These are phyloP conservation scores for Elephantulus edwardii DNA, from an alignment of 2,113 vertebrate genomes.

Conservation along the genomic window DNA sequence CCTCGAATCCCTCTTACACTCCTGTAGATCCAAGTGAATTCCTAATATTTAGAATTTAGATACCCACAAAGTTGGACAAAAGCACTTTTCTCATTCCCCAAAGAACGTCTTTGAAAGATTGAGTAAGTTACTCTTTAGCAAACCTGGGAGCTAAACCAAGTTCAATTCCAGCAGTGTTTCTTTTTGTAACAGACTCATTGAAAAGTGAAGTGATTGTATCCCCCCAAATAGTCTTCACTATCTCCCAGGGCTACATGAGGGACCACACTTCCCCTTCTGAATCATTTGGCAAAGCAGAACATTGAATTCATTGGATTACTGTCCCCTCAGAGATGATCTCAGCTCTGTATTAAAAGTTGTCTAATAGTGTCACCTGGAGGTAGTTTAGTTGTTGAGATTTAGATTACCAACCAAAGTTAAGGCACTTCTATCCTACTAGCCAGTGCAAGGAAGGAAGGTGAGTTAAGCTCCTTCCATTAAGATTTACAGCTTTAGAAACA, in stretches of 20 bases:
- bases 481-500: too few species aligned
- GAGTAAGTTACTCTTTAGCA: rapidly evolving
- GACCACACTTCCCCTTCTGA: neutral
- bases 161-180: neutral
- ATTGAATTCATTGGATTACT: neutral
- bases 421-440: too few species aligned
- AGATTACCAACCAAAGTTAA: too few species aligned
- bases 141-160: neutral
- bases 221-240: neutral
- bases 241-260: too few species aligned
- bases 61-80: neutral
- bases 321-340: neutral
- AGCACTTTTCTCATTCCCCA: neutral
- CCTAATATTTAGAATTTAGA: neutral
- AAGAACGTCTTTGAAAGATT: neutral
- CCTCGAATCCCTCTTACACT: rapidly evolving
- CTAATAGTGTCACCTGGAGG: too few species aligned
- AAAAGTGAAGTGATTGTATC: neutral
- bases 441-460: too few species aligned
- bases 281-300: neutral
- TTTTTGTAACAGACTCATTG: rapidly evolving
- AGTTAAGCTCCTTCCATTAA: too few species aligned
- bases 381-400: too few species aligned
- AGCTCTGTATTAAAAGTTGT: neutral
- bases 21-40: neutral